Evolutionary conservation across 2,113 vertebrate species (phyloP).

Genomic region (Psilopogon haemacephalus): DNA sequence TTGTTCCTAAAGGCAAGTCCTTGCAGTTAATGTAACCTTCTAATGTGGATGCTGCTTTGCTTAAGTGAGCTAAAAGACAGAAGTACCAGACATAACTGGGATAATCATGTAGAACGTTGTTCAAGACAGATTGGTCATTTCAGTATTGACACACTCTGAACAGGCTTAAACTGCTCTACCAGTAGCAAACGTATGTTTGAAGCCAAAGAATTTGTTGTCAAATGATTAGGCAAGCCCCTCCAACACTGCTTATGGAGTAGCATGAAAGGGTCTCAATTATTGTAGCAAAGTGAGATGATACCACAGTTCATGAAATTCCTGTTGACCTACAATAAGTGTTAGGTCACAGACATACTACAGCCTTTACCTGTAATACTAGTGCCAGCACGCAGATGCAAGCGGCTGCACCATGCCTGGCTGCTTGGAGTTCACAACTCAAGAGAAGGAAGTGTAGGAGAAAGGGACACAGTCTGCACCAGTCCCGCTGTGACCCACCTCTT

Average conservation of each 20-base stretch:
- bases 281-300: not conserved
- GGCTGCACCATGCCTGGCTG: not conserved
- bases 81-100: not conserved
- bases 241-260: not conserved
- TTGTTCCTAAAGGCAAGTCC: not conserved
- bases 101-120: not conserved
- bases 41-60: not conserved
- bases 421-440: not conserved
- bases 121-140: not conserved
- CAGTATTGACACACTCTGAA: not conserved
- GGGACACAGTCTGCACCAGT: not conserved
- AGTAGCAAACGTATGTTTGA: not conserved
- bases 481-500: not conserved
- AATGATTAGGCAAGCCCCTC: not conserved
- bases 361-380: not conserved
- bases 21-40: not conserved
- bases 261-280: not conserved
- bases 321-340: not conserved
- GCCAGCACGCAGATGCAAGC: not conserved
- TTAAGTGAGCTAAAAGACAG: not conserved
- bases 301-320: not conserved
- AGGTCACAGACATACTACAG: not conserved
- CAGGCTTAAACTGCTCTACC: not conserved
- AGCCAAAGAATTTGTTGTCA: not conserved
- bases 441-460: not conserved